phyloP scores from a whole-genome alignment of 2,113 vertebrate species.

The Tragelaphus buxtoni region DNA sequence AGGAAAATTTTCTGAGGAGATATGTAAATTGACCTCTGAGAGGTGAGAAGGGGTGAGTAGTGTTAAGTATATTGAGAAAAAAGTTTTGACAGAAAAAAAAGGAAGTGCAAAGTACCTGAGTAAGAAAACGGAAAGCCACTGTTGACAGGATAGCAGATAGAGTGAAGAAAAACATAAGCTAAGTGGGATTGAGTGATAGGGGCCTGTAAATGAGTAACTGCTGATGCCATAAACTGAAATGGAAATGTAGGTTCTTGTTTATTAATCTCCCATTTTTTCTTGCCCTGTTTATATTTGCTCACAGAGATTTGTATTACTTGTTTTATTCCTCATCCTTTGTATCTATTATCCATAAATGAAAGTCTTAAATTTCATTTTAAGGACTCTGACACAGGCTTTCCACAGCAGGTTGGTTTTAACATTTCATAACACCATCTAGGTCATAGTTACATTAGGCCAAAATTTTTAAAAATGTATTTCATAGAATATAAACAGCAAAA shows the following conservation, averaged over 20 bases:
- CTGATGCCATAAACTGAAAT: background rate
- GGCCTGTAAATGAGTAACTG: background rate
- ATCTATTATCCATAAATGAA: background rate
- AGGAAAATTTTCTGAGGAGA: background rate
- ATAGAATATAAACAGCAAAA: background rate
- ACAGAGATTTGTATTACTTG: background rate
- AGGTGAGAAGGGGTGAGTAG: background rate
- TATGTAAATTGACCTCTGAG: background rate
- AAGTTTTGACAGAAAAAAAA: background rate
- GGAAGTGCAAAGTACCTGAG: background rate
- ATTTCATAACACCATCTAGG: background rate
- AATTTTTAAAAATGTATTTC: background rate
- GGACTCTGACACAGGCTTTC: background rate
- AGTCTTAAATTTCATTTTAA: background rate
- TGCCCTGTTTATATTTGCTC: background rate
- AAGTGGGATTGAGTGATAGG: accelerated
- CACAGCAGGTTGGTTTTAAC: background rate
- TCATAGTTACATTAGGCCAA: background rate
- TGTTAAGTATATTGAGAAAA: background rate
- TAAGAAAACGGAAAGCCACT: background rate
- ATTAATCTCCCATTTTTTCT: background rate
- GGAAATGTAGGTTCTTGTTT: background rate
- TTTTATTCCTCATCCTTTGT: background rate
- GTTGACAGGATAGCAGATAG: background rate
- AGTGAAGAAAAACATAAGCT: background rate